Evolutionary conservation across 2,888 invertebrate species (phyloP), one percentile per base, ranked within the genome.

Genomic region (Sinopyrophorus schimmeli): DNA sequence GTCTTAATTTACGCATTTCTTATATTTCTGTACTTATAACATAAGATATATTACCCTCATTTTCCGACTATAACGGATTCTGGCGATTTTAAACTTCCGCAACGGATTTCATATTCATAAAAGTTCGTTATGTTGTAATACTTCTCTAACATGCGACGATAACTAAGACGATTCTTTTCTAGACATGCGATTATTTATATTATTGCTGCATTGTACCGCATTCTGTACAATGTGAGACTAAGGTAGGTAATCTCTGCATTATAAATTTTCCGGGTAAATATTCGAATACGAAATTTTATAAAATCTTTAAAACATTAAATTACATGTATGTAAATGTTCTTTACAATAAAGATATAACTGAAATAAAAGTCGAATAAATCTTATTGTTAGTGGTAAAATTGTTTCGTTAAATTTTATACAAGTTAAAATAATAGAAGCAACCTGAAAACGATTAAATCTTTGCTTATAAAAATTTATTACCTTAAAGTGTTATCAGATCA

Each of bases 101-200:
- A 15, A 28, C 50, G 53, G 52, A 58, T 57, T 61, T 60, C 58
- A 58, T 63, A 57, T 56, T 61, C 55, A 48, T 57, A 59, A 59
- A 57, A 59, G 57, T 58, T 59, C 55, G 53, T 58, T 59, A 59
- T 50, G 55, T 53, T 53, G 56, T 56, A 58, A 59, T 56, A 47
- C 55, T 44, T 28, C 47, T 40, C 37, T 58, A 53, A 52, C 63
- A 62, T 62, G 63, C 61, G 56, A 62, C 57, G 34, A 43, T 46
- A 46, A 46, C 51, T 47, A 47, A 51, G 46, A 47, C 51, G 38
- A 47, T 48, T 47, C 47, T 43, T 39, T 42, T 18, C 31, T 20
- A 51, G 47, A 42, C 51, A 51, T 47, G 52, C 47, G 37, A 52
- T 42, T 42, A 47, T 42, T 52, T 43, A 41, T 43, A 43, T 44